phyloP scores from a whole-genome alignment of 2,113 vertebrate genomes.

The Casuarius casuarius region DNA sequence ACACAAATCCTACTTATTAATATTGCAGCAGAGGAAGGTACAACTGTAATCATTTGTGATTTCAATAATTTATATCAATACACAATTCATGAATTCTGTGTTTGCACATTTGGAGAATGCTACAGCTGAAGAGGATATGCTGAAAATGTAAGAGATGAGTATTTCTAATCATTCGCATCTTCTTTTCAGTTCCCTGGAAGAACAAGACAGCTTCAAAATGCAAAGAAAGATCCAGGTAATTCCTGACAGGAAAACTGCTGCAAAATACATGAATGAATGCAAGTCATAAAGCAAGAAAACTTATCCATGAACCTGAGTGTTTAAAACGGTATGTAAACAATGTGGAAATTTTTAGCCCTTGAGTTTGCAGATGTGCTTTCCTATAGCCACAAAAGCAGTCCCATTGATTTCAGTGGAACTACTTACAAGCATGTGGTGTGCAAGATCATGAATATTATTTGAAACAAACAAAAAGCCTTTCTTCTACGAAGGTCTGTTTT shows the following conservation, averaged over 20 bases:
- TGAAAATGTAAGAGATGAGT: not conserved
- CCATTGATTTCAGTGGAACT: not conserved
- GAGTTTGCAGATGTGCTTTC: not conserved
- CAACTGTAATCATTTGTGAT: conserved; percentile 30
- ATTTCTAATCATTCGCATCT: conserved; percentile 18
- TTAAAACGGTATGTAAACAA: not conserved
- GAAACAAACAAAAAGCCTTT: not conserved
- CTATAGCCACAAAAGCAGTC: not conserved
- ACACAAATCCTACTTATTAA: conserved; percentile 29
- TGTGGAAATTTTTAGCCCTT: not conserved
- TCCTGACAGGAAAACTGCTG: not conserved
- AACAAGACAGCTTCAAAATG: not conserved
- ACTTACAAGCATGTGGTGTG: not conserved
- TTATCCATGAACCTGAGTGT: not conserved
- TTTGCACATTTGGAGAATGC: conserved; percentile 28
- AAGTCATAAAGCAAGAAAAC: not conserved
- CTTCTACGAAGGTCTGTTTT: not conserved
- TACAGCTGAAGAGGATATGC: conserved; percentile 1
- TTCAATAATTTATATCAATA: conserved; percentile 59
- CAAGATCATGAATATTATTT: not conserved
- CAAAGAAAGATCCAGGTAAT: not conserved
- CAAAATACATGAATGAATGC: not conserved
- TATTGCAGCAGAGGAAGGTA: conserved; percentile 18
- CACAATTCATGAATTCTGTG: conserved; percentile 41
- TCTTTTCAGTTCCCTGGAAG: conserved; percentile 3